Evolutionary conservation across 2,888 invertebrate genomes (phyloP), one percentile per base, ranked within the genome.

Genomic region (Orgyia antiqua): DNA sequence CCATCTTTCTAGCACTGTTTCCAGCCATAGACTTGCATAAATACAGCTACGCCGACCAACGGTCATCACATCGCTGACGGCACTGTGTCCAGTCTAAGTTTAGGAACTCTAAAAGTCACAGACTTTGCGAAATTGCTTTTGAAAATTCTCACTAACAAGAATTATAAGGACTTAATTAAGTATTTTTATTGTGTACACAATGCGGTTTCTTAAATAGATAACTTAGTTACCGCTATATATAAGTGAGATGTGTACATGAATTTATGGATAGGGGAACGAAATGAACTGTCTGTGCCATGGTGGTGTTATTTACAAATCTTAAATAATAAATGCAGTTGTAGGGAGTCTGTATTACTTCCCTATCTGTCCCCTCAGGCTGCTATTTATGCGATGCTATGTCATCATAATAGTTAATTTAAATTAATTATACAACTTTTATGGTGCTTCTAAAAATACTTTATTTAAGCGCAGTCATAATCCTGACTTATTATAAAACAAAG

Each of bases 271-370:
- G 64, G 68, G 60, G 51, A 67, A 47, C 51, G 45, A 60, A 64
- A 62, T 62, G 59, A 59, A 58, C 58, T 59, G 48, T 33, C 36
- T 44, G 28, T 36, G 31, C 23, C 42, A 37, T 45, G 51, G 54
- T 20, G 41, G 61, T 67, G 58, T 62, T 74, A 70, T 75, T 77
- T 73, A 71, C 69, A 63, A 74, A 67, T 74, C 58, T 75, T 78
- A 56, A 74, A 76, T 78, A 78, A 71, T 74, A 66, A 75, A 74
- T 73, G 70, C 55, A 61, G 60, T 52, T 45, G 49, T 53, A 56
- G 63, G 66, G 64, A 54, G 43, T 39, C 41, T 40, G 40, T 39
- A 36, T 38, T 56, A 53, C 45, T 60, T 47, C 51, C 67, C 71
- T 77, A 79, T 79, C 79, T 67, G 49, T 58, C 52, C 52, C 49